phyloP scores from a whole-genome alignment of 2,113 vertebrate species.

The Hylia prasina region DNA sequence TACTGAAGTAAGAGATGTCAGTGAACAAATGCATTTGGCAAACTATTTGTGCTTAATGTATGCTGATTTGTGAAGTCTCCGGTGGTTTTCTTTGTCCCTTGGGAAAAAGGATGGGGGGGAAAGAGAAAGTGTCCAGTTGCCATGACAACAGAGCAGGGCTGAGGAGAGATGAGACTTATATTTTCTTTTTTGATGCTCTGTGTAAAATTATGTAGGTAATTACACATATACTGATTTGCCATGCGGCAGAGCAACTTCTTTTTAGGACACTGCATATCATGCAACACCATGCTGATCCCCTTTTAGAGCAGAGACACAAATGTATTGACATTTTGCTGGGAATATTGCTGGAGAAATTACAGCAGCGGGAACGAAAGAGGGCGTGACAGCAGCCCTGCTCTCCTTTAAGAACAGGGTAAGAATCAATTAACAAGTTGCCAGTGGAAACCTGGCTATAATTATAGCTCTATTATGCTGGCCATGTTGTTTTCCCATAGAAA shows the following conservation, averaged over 20 bases:
- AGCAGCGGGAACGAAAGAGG: not conserved
- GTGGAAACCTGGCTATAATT: slow-evolving; percentile 59
- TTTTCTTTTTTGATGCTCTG: slow-evolving; percentile 61
- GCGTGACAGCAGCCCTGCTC: slow-evolving; percentile 20
- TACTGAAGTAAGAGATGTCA: slow-evolving; percentile 6
- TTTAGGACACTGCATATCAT: not conserved
- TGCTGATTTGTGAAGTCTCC: slow-evolving; percentile 54
- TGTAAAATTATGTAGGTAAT: slow-evolving; percentile 54
- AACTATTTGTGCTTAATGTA: slow-evolving; percentile 54
- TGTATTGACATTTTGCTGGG: not conserved
- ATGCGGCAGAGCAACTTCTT: not conserved
- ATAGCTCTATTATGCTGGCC: slow-evolving; percentile 49
- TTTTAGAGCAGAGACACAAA: not conserved
- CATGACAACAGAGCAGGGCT: slow-evolving; percentile 47
- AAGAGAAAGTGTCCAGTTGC: slow-evolving; percentile 42
- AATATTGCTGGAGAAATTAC: not conserved
- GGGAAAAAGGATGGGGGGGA: not conserved
- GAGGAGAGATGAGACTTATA: slow-evolving; percentile 39
- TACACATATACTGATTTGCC: slow-evolving; percentile 26
- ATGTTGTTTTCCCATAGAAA: slow-evolving; percentile 48
- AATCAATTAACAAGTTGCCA: slow-evolving; percentile 64
- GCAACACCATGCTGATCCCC: not conserved
- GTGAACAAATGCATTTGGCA: slow-evolving; percentile 16
- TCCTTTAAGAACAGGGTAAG: slow-evolving; percentile 20
- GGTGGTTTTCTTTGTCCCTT: slow-evolving; percentile 64